A percentile compares a stretch with the other conserved stretches of the same genome.
Evolutionary conservation across 2,888 invertebrate species (phyloP).

Genomic region (Agrotis ipsilon): DNA sequence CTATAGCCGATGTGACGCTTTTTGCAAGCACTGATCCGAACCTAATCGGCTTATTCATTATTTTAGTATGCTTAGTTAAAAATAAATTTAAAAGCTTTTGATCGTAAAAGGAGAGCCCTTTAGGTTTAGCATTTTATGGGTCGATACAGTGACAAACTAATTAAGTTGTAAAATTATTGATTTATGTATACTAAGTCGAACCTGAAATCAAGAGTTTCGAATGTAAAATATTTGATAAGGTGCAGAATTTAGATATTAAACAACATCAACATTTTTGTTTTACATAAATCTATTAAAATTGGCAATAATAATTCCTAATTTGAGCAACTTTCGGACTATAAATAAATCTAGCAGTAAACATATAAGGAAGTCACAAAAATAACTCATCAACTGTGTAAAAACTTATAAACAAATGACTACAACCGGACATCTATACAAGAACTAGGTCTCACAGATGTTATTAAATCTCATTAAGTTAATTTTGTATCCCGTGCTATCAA

Average conservation of each 20-base stretch:
- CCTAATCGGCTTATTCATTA: conserved; percentile 35
- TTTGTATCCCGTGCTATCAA: conserved; percentile 49
- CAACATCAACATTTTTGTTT: neutral
- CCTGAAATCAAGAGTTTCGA: neutral
- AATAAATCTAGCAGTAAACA: neutral
- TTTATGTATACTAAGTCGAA: neutral
- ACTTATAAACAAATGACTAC: conserved; percentile 10
- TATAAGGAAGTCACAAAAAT: neutral
- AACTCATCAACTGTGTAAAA: conserved; percentile 14
- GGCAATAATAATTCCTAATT: neutral
- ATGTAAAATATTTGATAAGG: neutral
- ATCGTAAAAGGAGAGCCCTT: conserved; percentile 19
- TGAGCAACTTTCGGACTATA: neutral
- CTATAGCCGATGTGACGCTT: conserved; percentile 60
- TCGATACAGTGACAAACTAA: neutral
- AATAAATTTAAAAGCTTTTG: conserved; percentile 35
- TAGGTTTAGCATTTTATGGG: conserved; percentile 5
- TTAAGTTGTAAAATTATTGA: neutral
- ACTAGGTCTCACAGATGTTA: conserved; percentile 19
- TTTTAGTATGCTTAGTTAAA: neutral
- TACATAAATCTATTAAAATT: neutral
- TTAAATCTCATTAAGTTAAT: conserved; percentile 43
- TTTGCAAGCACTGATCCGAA: conserved; percentile 60
- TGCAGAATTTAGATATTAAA: neutral
- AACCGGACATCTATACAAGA: conserved; percentile 18